Evolutionary conservation across 2,797 vertebrate species (phyloP).

Genomic region (Myripristis jacobus): DNA sequence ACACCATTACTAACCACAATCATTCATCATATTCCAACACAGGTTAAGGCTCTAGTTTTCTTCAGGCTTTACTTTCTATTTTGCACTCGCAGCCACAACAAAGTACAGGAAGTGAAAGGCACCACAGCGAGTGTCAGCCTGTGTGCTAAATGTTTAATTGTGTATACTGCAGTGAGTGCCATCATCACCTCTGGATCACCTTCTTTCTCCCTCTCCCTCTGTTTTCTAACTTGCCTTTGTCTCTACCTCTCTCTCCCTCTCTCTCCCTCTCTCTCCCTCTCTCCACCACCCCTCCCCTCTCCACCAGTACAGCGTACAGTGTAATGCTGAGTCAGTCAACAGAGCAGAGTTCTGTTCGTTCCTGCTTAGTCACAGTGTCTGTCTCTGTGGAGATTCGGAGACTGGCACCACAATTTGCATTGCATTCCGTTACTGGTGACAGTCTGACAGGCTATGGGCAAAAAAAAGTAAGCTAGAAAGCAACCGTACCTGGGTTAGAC

Average conservation of each 20-base stretch:
- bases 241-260: slow-evolving; percentile 12
- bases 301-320: slow-evolving; percentile 47
- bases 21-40: slow-evolving; percentile 4
- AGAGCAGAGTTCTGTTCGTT: slow-evolving; percentile 43
- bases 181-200: slow-evolving; percentile 62
- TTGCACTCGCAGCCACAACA: not conserved
- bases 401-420: slow-evolving; percentile 15
- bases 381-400: slow-evolving; percentile 29
- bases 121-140: not conserved
- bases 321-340: slow-evolving; percentile 77
- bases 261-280: slow-evolving; percentile 15
- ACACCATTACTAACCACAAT: slow-evolving; percentile 21
- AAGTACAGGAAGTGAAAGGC: not conserved
- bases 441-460: not conserved
- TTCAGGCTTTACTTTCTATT: slow-evolving; percentile 46
- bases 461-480: slow-evolving; percentile 40
- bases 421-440: slow-evolving; percentile 14
- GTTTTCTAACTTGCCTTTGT: not conserved
- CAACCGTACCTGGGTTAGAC: slow-evolving; percentile 61
- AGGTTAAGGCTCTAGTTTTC: not conserved
- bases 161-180: slow-evolving; percentile 55
- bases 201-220: slow-evolving; percentile 28
- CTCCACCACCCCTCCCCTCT: slow-evolving; percentile 4
- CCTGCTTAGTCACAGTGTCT: slow-evolving; percentile 50
- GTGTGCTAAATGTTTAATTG: slow-evolving; percentile 7